Base-by-base conservation (phyloP, 2,888 invertebrate genomes). In the Augochlorella aurata region DNA sequence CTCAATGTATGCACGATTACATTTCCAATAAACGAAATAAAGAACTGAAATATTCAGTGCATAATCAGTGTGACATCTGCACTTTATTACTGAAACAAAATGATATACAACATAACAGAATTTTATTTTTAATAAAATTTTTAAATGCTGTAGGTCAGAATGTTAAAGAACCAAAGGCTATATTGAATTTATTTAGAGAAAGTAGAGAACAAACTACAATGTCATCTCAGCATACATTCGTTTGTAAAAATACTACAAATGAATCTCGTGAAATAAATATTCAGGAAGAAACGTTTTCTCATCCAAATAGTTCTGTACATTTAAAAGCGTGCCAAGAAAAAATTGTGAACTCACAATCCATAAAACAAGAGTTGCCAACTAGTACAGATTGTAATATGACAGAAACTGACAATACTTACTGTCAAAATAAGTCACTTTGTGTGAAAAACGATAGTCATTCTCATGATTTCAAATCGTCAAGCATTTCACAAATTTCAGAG, bases 331-430 rank as follows among this genome's bases (percentile, higher is more conserved):
- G 85, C 80, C 88, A 88, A 87, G 82, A 77, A 45, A 72, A 50
- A 77, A 73, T 70, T 70, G 63, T 66, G 66, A 75, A 77, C 65
- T 58, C 74, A n/a, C 76, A 84, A 58, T 75, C 67, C 61, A 84
- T 87, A 67, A 88, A 84, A 24, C 81, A 85, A 70, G 84, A 89
- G 71, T 80, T 84, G 65, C 79, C 82, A 63, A 79, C 70, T 29
- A 85, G 81, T 66, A 79, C 73, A 47, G 74, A 84, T 81, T 77
- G 52, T 58, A 82, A 75, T 61, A 70, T 67, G 2, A 50, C 66
- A 61, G 45, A 81, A 45, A 5, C 77, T 54, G 66, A 77, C 52
- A 38, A 63, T 38, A 61, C 49, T 24, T 83, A 49, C 65, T 79
- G 74, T 21, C 49, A 67, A 68, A 75, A 72, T 18, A 70, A 72